Evolutionary conservation across 35 echinoderm and acorn worm species (phyloP), one percentile per base, ranked within the genome.

Genomic region (Apostichopus japonicus): DNA sequence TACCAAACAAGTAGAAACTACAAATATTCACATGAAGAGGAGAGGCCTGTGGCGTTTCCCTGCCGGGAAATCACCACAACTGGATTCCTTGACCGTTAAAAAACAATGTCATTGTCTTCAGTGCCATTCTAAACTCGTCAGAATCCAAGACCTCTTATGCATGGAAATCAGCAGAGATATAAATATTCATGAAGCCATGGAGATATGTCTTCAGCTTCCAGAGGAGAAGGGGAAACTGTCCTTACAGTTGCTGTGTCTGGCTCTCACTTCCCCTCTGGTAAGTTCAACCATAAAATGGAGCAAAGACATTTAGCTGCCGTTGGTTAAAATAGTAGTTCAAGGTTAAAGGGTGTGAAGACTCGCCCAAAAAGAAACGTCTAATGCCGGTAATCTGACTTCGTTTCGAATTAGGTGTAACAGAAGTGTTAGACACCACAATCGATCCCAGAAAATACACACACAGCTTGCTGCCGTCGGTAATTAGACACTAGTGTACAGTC

Each of bases 111-210:
- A 84, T 10, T 84, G 81, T n/a, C 56, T 84, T 21, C 54, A 84
- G 19, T 84, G 81, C 51, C 81, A 84, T 59, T 53, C 81, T 23
- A 58, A 58, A 6, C 56, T 84, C 6, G 81, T 84, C 11, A 55
- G 61, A 54, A 10, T 84, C 17, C 81, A 84, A 59, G 81, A 84
- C 17, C 54, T 58, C 22, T 57, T 84, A 58, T 84, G 54, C 23
- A 57, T 57, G 13, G 51, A 84, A 54, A 23, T 55, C 9, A 84
- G 19, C 56, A 11, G 24, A 57, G 17, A 53, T 57, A 84, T 84
- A 57, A 84, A 84, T 84, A 84, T 84, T 84, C 54, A 56, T 58
- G 81, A 84, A 24, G 81, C 57, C 33, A 84, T 84, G 81, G 55
- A 84, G 56, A 22, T 1, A 51, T 84, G 81, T 58, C 81, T 57